Conservation (phyloP, 2,797 vertebrate genomes). For the Cetoscarus ocellatus region DNA sequence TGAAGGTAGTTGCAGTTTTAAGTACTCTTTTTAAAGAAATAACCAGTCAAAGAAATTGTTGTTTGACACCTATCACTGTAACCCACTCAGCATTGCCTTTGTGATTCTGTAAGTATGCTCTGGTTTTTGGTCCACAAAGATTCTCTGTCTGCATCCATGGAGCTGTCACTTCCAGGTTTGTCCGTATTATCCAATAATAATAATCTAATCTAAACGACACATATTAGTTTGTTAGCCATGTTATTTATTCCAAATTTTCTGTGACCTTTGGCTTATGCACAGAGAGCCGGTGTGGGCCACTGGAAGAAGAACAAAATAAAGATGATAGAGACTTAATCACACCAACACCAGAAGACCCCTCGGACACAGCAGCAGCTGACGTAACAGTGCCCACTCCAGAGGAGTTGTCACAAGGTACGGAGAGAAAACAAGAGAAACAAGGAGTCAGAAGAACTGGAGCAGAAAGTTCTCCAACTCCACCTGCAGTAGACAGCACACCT, state of each 20-base stretch:
- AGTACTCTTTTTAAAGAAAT: too few relatives aligned
- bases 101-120: not conserved
- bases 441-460: not conserved
- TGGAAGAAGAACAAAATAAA: not conserved
- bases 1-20: too few relatives aligned
- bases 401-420: not conserved
- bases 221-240: too few relatives aligned
- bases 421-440: not conserved
- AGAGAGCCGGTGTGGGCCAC: not conserved
- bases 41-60: too few relatives aligned
- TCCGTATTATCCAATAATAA: too few relatives aligned
- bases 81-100: not conserved
- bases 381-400: rapidly evolving
- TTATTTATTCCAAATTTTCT: not conserved
- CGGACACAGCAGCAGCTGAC: rapidly evolving
- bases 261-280: not conserved
- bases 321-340: not conserved
- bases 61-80: not conserved
- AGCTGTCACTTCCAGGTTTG: conserved; percentile 9
- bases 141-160: rapidly evolving
- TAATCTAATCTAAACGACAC: too few relatives aligned
- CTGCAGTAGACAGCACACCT: too few relatives aligned
- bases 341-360: rapidly evolving
- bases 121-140: not conserved
- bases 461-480: not conserved